Base-by-base conservation (phyloP, 2,888 invertebrate genomes). In the Lasioglossum vierecki region DNA sequence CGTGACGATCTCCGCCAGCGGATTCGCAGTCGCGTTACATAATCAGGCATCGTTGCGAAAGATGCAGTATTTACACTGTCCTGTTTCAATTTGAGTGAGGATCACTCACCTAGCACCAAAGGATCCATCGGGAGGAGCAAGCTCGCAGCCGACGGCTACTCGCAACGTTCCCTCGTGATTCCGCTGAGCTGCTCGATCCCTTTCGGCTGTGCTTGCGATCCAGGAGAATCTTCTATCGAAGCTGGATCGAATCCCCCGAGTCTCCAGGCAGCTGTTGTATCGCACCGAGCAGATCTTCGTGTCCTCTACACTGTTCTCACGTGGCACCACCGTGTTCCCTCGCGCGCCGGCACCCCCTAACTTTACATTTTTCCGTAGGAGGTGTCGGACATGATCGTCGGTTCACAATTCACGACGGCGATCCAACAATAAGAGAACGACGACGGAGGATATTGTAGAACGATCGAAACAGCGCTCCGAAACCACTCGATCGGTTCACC, bases 101-200 rank as follows among this genome's bases (percentile, higher is more conserved):
- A 68, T 72, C 49, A 73, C 93, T 94, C 88, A 94, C 94, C 94
- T 87, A 94, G 86, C 85, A 93, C 92, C 84, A 93, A 93, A 68
- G 94, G 91, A 91, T 94, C 94, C 94, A 94, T 94, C 86, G 91
- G 79, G 87, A 91, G 88, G 87, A 84, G 84, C 84, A 82, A 79
- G 73, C 80, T 82, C 73, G 78, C 87, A 88, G 90, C 92, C 93
- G 93, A 91, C 93, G 93, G 92, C 85, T 85, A 88, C 88, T 84
- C 84, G 82, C 80, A 80, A 83, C 66, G 79, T 41, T 66, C 46
- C 81, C 72, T 83, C 81, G 18, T 46, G 41, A 71, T 41, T 76
- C 26, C 15, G 46, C 63, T 6, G 30, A 22, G 26, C 11, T 13
- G 13, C 49, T 72, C 4, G 18, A 46, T 63, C 63, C 63, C 63